Evolutionary conservation across 1,140 invertebrate species (phyloP).

Genomic region (Brachionus koreanus): DNA sequence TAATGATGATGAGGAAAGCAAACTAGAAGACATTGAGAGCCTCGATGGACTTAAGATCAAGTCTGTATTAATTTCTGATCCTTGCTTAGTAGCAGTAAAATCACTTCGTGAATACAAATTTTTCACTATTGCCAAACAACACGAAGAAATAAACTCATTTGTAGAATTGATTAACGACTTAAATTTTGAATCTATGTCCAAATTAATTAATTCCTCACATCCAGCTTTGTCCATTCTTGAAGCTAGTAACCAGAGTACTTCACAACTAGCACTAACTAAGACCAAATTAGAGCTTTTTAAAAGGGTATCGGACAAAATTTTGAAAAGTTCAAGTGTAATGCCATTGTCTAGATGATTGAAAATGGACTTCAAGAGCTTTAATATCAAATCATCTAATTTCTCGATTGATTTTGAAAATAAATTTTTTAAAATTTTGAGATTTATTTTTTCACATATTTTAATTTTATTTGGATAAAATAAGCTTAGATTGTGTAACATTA

Average conservation of each 20-base stretch:
- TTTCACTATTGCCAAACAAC: slow-evolving; percentile 2
- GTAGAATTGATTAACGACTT: slow-evolving; percentile 12
- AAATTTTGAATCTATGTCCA: slow-evolving; percentile 21
- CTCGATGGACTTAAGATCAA: not conserved
- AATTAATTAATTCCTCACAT: not conserved
- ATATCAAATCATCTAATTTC: not conserved
- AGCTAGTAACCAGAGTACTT: not conserved
- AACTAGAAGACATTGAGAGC: not conserved
- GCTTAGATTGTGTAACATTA: slow-evolving; percentile 10
- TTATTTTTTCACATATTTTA: not conserved
- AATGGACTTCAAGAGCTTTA: not conserved
- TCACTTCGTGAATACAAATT: slow-evolving; percentile 20
- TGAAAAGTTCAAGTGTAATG: not conserved
- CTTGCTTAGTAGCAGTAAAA: not conserved
- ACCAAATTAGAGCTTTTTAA: not conserved
- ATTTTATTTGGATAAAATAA: not conserved
- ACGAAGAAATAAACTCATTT: not conserved
- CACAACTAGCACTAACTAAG: not conserved
- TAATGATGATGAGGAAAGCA: not conserved
- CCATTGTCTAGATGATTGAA: not conserved
- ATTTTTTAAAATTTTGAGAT: not conserved
- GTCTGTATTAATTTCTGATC: not conserved
- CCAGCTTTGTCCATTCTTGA: not conserved
- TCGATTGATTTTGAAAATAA: not conserved
- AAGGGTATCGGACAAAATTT: not conserved